Percentiles rank a stretch among this genome's conserved stretches.
Evolutionary conservation across 1,140 invertebrate genomes (phyloP).

Genomic region (Cydia amplana): DNA sequence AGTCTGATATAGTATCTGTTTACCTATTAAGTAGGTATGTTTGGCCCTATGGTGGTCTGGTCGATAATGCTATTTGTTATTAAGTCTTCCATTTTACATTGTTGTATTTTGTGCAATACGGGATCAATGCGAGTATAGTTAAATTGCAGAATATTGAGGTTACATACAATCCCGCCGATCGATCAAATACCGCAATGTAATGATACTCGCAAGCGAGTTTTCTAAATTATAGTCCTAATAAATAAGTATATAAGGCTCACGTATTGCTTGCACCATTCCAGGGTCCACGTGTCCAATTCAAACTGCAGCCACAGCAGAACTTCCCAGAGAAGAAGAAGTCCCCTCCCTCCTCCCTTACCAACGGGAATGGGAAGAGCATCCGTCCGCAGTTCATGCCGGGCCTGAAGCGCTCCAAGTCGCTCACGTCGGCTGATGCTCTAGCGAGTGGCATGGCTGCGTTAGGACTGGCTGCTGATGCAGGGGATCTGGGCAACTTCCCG

Average conservation of each 20-base stretch:
- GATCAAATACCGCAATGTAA: too few relatives aligned
- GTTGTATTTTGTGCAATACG: too few relatives aligned
- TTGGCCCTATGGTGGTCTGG: too few relatives aligned
- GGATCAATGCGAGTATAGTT: too few relatives aligned
- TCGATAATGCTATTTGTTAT: too few relatives aligned
- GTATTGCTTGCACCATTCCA: constrained; percentile 41
- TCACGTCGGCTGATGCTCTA: constrained; percentile 85
- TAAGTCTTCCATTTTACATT: too few relatives aligned
- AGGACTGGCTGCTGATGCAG: constrained; percentile 82
- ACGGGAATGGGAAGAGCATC: constrained; percentile 68
- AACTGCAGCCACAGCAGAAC: constrained; percentile 72
- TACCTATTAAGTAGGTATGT: too few relatives aligned
- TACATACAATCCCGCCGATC: too few relatives aligned
- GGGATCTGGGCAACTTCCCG: constrained; percentile 87
- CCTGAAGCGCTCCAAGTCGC: constrained; percentile 90
- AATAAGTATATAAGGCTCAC: background rate
- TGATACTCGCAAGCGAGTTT: too few relatives aligned
- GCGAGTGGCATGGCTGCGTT: constrained; percentile 82
- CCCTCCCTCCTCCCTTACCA: constrained; percentile 64
- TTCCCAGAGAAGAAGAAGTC: constrained; percentile 75
- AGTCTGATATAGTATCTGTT: too few relatives aligned
- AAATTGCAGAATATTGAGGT: too few relatives aligned
- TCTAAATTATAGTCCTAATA: too few relatives aligned
- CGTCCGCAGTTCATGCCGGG: constrained; percentile 76
- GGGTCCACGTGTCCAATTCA: constrained; percentile 81